Evolutionary conservation across 2,113 vertebrate species (phyloP).

Genomic region (Centropristis striata): DNA sequence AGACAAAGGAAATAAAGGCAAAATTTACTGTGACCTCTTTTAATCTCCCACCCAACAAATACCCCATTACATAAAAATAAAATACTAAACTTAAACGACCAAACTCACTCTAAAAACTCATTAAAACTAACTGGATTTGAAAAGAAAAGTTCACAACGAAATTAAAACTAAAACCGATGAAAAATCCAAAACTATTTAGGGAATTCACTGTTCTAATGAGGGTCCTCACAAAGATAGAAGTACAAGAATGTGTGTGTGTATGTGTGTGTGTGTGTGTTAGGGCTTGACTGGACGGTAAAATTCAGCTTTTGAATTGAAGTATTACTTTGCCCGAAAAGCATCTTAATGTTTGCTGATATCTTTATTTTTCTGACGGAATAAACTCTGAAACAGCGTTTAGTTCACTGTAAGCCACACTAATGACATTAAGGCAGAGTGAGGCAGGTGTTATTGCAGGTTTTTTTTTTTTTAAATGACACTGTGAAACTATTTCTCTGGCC

Average conservation of each 20-base stretch:
- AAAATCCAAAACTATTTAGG: too few relatives aligned
- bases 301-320: slow-evolving; percentile 8
- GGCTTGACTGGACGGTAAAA: slow-evolving; percentile 12
- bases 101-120: too few relatives aligned
- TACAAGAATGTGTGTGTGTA: slow-evolving; percentile 1
- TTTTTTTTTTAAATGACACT: neutral
- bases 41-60: too few relatives aligned
- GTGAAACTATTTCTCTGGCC: slow-evolving; percentile 15
- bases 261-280: slow-evolving; percentile 13
- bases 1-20: too few relatives aligned
- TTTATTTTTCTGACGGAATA: neutral
- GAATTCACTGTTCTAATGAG: too few relatives aligned
- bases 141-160: too few relatives aligned
- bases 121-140: too few relatives aligned
- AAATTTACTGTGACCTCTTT: too few relatives aligned
- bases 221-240: too few relatives aligned
- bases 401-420: slow-evolving; percentile 16
- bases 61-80: too few relatives aligned
- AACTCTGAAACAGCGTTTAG: slow-evolving; percentile 21
- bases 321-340: neutral
- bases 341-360: neutral
- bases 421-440: slow-evolving; percentile 65
- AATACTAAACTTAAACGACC: too few relatives aligned
- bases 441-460: slow-evolving; percentile 22
- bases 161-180: too few relatives aligned